Evolutionary conservation across 2,797 vertebrate species (phyloP).

Genomic region (Peromyscus melanophrys): DNA sequence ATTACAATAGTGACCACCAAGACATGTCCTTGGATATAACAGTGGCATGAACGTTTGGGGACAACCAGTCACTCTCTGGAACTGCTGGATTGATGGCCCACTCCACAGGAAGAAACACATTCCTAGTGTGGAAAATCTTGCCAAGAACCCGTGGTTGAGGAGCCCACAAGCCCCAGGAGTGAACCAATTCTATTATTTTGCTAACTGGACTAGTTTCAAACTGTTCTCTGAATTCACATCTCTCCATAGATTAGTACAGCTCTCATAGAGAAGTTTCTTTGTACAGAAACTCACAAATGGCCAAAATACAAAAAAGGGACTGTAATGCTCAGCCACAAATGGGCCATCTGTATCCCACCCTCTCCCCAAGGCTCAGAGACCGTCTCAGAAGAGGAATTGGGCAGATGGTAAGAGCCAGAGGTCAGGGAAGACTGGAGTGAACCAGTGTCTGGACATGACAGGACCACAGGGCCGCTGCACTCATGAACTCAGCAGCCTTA

Average conservation of each 20-base stretch:
- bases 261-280: background rate
- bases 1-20: background rate
- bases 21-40: too few species aligned
- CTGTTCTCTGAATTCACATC: background rate
- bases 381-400: background rate
- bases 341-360: too few species aligned
- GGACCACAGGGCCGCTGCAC: background rate
- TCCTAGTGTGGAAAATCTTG: background rate
- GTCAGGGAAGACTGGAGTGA: background rate
- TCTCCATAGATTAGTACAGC: background rate
- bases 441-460: background rate
- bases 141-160: background rate
- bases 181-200: background rate
- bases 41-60: background rate
- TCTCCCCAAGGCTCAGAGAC: background rate
- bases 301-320: background rate
- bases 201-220: background rate
- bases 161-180: background rate
- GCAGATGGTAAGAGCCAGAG: background rate
- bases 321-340: too few species aligned
- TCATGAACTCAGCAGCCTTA: background rate
- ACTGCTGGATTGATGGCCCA: background rate
- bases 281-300: background rate
- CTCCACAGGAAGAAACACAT: background rate
- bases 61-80: background rate